Conservation (phyloP, 2,113 vertebrate species). For the Gymnorhina tibicen region DNA sequence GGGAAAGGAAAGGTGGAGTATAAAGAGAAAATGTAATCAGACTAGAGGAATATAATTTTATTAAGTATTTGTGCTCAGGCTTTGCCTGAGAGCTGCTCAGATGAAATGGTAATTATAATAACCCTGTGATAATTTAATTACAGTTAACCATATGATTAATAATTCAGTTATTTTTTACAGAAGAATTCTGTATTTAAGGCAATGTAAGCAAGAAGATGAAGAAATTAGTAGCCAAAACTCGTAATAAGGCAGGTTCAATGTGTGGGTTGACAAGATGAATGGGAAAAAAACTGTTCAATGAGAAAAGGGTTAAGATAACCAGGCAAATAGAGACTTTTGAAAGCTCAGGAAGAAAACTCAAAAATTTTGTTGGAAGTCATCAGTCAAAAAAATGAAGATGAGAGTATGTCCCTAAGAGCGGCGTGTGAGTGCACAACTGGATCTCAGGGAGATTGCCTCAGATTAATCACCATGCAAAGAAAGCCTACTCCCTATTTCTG, state of each 20-base stretch:
- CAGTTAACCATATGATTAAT: not conserved
- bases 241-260: not conserved
- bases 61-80: not conserved
- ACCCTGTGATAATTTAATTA: slow-evolving; percentile 8
- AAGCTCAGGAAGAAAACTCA: not conserved
- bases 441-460: not conserved
- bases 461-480: not conserved
- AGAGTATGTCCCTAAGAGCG: not conserved
- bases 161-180: not conserved
- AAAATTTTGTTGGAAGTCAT: not conserved
- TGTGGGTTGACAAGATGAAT: not conserved
- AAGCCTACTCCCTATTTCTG: not conserved
- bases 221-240: not conserved
- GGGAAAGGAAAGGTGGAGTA: not conserved
- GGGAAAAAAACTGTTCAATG: not conserved
- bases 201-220: not conserved
- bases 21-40: not conserved
- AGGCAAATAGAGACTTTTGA: not conserved
- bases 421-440: not conserved
- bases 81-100: not conserved
- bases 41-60: not conserved
- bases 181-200: not conserved
- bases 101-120: slow-evolving; percentile 13
- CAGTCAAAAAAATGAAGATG: not conserved
- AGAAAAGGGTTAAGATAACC: not conserved